phyloP scores from a whole-genome alignment of 2,797 vertebrate genomes.

The Scleropages formosus region DNA sequence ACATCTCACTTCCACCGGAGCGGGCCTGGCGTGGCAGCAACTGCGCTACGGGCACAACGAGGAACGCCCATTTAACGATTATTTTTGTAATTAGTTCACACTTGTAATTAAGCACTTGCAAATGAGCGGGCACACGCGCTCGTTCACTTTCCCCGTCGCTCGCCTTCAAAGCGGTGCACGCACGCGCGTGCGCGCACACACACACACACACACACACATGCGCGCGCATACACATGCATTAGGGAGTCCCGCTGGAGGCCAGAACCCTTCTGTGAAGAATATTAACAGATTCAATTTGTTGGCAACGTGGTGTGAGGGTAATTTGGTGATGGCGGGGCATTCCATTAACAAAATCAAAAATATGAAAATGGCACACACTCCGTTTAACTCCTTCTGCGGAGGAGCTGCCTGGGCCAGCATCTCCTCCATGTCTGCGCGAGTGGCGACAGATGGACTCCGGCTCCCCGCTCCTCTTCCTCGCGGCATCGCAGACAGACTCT shows the following conservation, averaged over 20 bases:
- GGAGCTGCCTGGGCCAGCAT: neutral
- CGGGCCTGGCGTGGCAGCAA: neutral
- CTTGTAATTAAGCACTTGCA: neutral
- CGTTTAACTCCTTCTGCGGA: constrained; percentile 30
- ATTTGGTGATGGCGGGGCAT: constrained; percentile 57
- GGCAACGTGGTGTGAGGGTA: constrained; percentile 49
- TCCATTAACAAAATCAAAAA: constrained; percentile 64
- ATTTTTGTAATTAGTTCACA: constrained; percentile 3
- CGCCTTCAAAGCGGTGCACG: constrained; percentile 17
- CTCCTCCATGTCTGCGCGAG: neutral
- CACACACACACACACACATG: constrained; percentile 21
- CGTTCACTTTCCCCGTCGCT: constrained; percentile 26
- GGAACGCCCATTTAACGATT: neutral
- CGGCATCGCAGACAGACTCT: neutral
- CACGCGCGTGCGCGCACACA: constrained; percentile 25
- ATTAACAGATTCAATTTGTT: constrained; percentile 58
- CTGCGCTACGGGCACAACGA: neutral
- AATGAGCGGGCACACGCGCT: neutral
- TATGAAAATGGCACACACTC: constrained; percentile 54
- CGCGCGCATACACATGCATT: neutral
- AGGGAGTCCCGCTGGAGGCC: neutral
- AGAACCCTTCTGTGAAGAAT: constrained; percentile 45
- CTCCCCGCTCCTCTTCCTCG: neutral
- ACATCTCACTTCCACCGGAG: neutral
- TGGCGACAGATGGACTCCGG: constrained; percentile 15